Evolutionary conservation across 2,113 vertebrate species (phyloP).

Genomic region (Heloderma charlesbogerti): DNA sequence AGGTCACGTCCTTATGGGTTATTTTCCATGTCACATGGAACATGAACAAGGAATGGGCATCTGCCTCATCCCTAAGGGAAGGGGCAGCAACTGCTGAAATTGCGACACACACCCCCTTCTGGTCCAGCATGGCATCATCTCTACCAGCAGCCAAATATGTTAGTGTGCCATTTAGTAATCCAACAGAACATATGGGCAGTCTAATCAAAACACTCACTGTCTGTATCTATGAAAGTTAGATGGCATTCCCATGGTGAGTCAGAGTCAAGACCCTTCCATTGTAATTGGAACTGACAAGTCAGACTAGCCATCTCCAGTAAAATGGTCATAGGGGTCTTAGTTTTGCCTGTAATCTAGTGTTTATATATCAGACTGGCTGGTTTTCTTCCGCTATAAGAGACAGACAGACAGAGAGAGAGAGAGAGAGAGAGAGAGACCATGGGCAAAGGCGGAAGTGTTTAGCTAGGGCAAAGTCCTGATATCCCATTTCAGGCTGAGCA

Average conservation of each 20-base stretch:
- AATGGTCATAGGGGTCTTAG: background rate
- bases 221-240: background rate
- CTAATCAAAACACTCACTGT: background rate
- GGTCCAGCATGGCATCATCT: rapidly evolving
- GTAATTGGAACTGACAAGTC: background rate
- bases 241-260: background rate
- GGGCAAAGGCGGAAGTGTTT: background rate
- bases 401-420: background rate
- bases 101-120: background rate
- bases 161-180: background rate
- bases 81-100: background rate
- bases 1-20: background rate
- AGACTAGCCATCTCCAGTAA: background rate
- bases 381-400: background rate
- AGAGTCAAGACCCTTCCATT: background rate
- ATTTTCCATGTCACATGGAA: background rate
- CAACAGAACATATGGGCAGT: background rate
- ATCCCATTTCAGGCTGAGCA: background rate
- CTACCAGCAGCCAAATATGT: background rate
- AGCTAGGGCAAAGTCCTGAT: background rate
- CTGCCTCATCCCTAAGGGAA: background rate
- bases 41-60: background rate
- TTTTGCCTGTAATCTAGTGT: background rate
- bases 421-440: background rate
- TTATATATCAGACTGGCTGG: background rate